phyloP scores from a whole-genome alignment of 2,113 vertebrate species.

The Hylia prasina region DNA sequence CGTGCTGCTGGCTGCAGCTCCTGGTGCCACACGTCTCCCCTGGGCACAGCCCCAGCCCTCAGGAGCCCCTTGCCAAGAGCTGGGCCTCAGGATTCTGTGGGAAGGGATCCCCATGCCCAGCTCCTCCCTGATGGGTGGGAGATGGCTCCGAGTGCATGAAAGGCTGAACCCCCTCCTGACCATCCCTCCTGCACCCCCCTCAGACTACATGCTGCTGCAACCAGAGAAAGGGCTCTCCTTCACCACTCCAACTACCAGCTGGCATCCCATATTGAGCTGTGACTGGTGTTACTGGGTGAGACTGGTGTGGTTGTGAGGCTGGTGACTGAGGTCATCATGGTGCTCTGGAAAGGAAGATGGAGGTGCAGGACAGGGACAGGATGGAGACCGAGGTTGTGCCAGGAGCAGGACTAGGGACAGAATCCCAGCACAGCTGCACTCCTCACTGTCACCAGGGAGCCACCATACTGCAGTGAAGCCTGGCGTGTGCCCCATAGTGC shows the following conservation, averaged over 20 bases:
- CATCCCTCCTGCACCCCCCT: not conserved
- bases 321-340: not conserved
- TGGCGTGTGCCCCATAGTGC: not conserved
- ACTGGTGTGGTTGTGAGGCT: not conserved
- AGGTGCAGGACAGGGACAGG: not conserved
- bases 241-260: not conserved
- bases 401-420: not conserved
- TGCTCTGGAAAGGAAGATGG: not conserved
- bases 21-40: accelerated
- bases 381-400: accelerated
- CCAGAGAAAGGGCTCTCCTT: not conserved
- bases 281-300: not conserved
- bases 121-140: accelerated
- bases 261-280: not conserved
- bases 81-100: not conserved
- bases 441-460: not conserved
- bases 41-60: not conserved
- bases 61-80: not conserved
- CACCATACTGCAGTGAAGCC: accelerated
- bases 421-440: accelerated
- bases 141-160: accelerated
- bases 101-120: not conserved
- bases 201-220: not conserved
- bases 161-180: not conserved
- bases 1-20: accelerated